Percentiles rank a stretch among this genome's conserved stretches.
phyloP scores from a whole-genome alignment of 2,113 vertebrate species.

The Cyprinodon variegatus region DNA sequence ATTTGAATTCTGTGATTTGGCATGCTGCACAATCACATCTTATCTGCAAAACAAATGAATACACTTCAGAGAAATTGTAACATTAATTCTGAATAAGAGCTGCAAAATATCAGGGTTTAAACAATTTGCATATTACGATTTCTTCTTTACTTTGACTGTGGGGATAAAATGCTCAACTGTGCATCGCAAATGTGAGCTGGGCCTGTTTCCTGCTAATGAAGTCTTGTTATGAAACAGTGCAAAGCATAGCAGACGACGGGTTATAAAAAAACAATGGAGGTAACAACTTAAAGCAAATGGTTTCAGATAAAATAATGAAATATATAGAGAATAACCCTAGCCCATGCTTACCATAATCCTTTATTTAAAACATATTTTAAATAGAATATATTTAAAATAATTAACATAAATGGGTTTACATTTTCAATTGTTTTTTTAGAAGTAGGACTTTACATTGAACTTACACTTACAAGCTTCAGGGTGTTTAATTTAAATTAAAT shows the following conservation, averaged over 20 bases:
- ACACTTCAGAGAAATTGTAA: conserved; percentile 28
- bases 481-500: background rate
- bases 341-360: too few relatives aligned
- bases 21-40: conserved; percentile 22
- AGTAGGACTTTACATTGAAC: too few relatives aligned
- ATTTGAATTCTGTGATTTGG: conserved; percentile 56
- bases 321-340: too few relatives aligned
- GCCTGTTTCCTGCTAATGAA: conserved; percentile 51
- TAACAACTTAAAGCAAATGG: background rate
- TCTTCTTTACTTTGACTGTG: conserved; percentile 19
- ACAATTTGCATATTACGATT: conserved; percentile 42
- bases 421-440: too few relatives aligned
- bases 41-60: conserved; percentile 29
- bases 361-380: too few relatives aligned
- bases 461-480: too few relatives aligned
- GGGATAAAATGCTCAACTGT: conserved; percentile 57
- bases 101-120: conserved; percentile 39
- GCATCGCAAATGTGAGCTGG: conserved; percentile 46
- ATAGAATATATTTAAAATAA: too few relatives aligned
- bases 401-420: too few relatives aligned
- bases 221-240: conserved; percentile 25
- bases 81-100: conserved; percentile 25
- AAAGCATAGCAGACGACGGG: conserved; percentile 19
- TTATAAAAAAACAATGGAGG: conserved; percentile 13
- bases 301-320: background rate